Conservation (phyloP, 2,797 vertebrate genomes). For the Cottoperca gobio region DNA sequence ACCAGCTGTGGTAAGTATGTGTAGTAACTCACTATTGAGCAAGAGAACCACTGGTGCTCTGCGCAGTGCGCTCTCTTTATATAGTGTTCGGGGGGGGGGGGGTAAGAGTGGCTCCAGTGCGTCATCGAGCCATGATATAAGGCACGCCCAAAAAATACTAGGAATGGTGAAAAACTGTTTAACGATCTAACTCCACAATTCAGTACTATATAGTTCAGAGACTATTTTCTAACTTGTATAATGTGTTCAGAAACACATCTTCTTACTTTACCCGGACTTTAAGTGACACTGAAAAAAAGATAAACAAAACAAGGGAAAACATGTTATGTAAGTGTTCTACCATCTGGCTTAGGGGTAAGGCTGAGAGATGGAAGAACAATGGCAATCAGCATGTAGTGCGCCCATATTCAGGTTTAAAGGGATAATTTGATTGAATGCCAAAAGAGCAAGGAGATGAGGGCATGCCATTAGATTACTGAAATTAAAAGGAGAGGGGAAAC, state of each 20-base stretch:
- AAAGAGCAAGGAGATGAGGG: conserved; percentile 22
- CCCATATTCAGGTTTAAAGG: conserved; percentile 25
- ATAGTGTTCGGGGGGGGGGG: neutral
- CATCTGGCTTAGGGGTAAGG: conserved; percentile 17
- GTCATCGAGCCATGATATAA: too few species aligned
- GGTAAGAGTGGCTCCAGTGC: too few species aligned
- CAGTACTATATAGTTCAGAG: too few species aligned
- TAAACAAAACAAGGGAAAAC: conserved; percentile 8
- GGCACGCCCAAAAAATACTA: too few species aligned
- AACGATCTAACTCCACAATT: too few species aligned
- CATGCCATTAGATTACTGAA: conserved; percentile 22
- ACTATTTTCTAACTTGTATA: neutral
- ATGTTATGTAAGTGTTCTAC: conserved; percentile 36
- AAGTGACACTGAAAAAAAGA: neutral
- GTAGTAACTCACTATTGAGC: neutral
- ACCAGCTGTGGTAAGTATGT: neutral
- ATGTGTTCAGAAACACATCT: neutral
- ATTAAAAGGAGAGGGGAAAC: conserved; percentile 7
- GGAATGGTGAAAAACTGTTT: too few species aligned
- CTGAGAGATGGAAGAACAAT: conserved; percentile 35
- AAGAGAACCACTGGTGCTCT: neutral
- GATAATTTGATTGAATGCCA: conserved; percentile 53
- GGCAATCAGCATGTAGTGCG: conserved; percentile 29
- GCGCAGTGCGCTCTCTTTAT: neutral
- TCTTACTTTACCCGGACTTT: neutral